These are phyloP conservation scores for Orycteropus afer DNA, from an alignment of 2,113 vertebrate genomes.

Conservation along the genomic window DNA sequence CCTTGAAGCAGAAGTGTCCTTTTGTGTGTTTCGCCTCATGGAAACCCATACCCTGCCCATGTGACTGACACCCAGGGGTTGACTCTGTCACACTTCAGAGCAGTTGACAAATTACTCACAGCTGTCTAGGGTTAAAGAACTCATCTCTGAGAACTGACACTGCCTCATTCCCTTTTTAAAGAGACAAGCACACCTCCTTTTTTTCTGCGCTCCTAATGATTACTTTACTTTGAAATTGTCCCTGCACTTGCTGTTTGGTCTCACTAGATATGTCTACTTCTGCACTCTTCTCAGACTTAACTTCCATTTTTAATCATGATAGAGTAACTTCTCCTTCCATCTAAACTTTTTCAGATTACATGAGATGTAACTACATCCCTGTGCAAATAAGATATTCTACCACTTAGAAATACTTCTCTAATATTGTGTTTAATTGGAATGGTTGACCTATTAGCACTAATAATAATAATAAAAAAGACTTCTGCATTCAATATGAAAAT, in stretches of 20 bases:
- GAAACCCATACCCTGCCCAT: not conserved
- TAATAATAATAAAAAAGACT: not conserved
- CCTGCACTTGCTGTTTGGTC: not conserved
- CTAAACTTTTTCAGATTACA: not conserved
- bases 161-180: conserved; percentile 13
- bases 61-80: not conserved
- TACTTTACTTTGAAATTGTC: not conserved
- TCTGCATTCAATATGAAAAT: conserved; percentile 20
- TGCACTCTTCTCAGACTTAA: not conserved
- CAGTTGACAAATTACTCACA: conserved; percentile 52
- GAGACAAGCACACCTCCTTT: not conserved
- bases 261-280: not conserved
- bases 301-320: not conserved
- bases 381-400: not conserved
- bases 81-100: not conserved
- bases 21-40: not conserved
- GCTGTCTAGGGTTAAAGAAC: conserved; percentile 45
- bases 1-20: conserved; percentile 25
- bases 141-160: not conserved
- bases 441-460: not conserved
- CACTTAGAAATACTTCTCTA: conserved; percentile 29
- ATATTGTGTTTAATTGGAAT: conserved; percentile 33
- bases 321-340: not conserved
- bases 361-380: not conserved
- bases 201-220: not conserved